Evolutionary conservation across 2,888 invertebrate genomes (phyloP).

Genomic region (Synanthedon myopaeformis): DNA sequence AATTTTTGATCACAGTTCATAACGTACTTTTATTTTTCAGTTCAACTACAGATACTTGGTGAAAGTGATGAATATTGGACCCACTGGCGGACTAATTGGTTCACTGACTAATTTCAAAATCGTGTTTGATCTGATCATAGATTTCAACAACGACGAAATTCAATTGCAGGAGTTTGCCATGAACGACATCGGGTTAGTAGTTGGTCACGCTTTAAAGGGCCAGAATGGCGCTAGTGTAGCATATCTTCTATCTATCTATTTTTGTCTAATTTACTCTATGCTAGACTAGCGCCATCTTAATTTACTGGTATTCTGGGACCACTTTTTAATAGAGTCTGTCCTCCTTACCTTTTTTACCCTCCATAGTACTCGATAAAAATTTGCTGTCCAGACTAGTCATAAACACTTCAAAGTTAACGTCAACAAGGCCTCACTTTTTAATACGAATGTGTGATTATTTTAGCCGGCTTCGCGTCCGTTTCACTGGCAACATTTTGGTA

Average conservation of each 20-base stretch:
- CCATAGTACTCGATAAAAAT: neutral
- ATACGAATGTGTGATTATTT: conserved; percentile 1
- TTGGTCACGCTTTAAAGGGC: too few relatives aligned
- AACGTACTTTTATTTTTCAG: conserved; percentile 29
- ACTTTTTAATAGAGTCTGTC: too few relatives aligned
- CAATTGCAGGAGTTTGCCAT: conserved; percentile 57
- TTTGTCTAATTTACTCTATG: too few relatives aligned
- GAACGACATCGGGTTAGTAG: conserved; percentile 45
- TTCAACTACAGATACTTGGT: conserved; percentile 62
- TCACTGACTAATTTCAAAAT: conserved; percentile 44
- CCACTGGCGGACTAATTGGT: conserved; percentile 59
- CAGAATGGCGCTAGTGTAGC: too few relatives aligned
- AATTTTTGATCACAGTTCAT: too few relatives aligned
- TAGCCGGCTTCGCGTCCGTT: conserved; percentile 49
- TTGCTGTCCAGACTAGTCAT: too few relatives aligned
- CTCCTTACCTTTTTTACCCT: too few relatives aligned
- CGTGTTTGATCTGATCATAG: conserved; percentile 45
- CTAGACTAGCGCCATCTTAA: too few relatives aligned
- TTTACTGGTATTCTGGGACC: too few relatives aligned
- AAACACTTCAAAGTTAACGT: too few relatives aligned
- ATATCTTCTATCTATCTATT: too few relatives aligned
- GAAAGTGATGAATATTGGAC: conserved; percentile 63
- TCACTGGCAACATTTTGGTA: conserved; percentile 55
- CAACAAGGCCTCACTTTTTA: neutral
- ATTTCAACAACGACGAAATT: conserved; percentile 63